Base-by-base conservation (phyloP, 2,797 vertebrate species). In the Somateria mollissima region DNA sequence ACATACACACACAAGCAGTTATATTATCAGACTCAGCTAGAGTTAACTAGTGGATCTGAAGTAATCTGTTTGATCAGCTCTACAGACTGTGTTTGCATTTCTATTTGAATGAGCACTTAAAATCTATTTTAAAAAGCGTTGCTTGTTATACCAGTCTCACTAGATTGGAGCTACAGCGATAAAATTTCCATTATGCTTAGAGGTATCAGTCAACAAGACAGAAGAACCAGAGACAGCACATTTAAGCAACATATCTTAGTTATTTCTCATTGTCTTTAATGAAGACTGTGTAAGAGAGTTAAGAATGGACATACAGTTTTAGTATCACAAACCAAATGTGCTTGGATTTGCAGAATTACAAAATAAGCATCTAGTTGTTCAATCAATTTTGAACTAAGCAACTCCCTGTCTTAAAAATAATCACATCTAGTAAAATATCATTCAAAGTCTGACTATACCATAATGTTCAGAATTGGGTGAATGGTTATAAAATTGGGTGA, bases 121-220 rank as follows among this genome's bases (percentile, higher is more conserved):
- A 93, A 88, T 17, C 8, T 54, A 14, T 72, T 84, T 86, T 15
- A 4, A 69, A 78, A 90, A 75, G 39, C 2, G 3, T 36, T 78
- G 11, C 36, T 79, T 94, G 56, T 32, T 49, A 8, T 67, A 54
- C 36, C 53, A 79, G 71, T 84, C 61, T 67, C 67, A 51, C 64
- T 57, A 66, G 62, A 74, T 19, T 19, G 60, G 67, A 92, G 32
- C 25, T 76, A 65, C 5, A 30, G 54, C 0, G 13, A 94, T 87
- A 91, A 94, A 89, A 92, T 88, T 92, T 88, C 81, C 67, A 89
- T 77, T 91, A 81, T 76, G 75, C 61, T 90, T 71, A 53, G 41
- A 87, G 67, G 76, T 51, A 91, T 86, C 74, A 60, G 49, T 92
- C 90, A 92, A 18, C 1, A 3, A 77, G 57, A 71, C 64, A 80